phyloP scores from a whole-genome alignment of 2,888 invertebrate genomes.

The Lycia hirtaria region DNA sequence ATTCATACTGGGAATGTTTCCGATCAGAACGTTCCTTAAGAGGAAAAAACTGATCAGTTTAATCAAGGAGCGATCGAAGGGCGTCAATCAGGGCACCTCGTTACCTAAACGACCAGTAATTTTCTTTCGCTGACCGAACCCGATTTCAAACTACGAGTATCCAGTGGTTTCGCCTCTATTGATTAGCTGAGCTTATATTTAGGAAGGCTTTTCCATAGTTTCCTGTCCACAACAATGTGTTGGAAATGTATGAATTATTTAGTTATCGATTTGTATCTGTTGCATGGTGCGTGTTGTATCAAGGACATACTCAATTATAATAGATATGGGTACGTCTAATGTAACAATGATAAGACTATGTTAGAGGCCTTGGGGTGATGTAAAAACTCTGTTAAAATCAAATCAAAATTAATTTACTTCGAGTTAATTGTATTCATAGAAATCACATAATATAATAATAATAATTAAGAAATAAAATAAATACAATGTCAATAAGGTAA shows the following conservation, averaged over 20 bases:
- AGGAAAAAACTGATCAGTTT: constrained; percentile 79
- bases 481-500: too few relatives aligned
- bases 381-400: too few relatives aligned
- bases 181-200: constrained; percentile 44
- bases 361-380: too few relatives aligned
- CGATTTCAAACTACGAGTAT: constrained; percentile 68
- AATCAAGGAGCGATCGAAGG: constrained; percentile 68
- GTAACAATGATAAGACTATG: too few relatives aligned
- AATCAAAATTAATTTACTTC: too few relatives aligned
- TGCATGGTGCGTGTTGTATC: background rate
- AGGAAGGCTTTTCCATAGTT: constrained; percentile 12
- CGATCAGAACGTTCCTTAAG: constrained; percentile 51
- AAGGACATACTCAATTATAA: too few relatives aligned
- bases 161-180: constrained; percentile 50
- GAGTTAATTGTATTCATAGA: too few relatives aligned
- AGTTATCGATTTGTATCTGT: background rate
- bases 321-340: too few relatives aligned
- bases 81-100: constrained; percentile 78
- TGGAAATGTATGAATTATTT: background rate
- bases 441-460: too few relatives aligned
- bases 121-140: constrained; percentile 78
- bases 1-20: constrained; percentile 13
- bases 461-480: too few relatives aligned
- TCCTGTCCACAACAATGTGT: constrained; percentile 7
- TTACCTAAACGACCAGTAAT: constrained; percentile 79